Percentiles rank a stretch among this genome's conserved stretches.
phyloP scores from a whole-genome alignment of 1,140 invertebrate genomes.

The Radopholus similis region DNA sequence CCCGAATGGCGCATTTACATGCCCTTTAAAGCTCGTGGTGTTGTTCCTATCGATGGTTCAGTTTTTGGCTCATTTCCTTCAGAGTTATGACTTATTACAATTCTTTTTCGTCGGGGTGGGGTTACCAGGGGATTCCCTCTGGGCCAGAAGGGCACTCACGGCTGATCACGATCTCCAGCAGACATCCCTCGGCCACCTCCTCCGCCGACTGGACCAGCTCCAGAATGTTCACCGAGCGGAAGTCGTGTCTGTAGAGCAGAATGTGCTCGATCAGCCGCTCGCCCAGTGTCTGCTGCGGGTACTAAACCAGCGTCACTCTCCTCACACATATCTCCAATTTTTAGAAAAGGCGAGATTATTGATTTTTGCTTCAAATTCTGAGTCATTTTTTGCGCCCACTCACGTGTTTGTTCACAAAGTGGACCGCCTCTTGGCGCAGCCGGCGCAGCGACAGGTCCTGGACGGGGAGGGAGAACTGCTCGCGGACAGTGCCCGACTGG shows the following conservation, averaged over 20 bases:
- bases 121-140: no score
- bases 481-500: slow-evolving; percentile 17
- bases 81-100: no score
- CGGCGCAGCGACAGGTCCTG: slow-evolving; percentile 42
- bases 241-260: slow-evolving; percentile 56
- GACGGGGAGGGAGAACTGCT: background rate
- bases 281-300: slow-evolving; percentile 37
- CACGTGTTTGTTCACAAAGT: slow-evolving; percentile 46
- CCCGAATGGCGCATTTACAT: no score
- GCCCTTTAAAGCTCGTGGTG: no score
- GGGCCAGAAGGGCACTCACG: no score
- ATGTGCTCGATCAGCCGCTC: slow-evolving; percentile 46
- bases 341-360: background rate
- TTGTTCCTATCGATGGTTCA: no score
- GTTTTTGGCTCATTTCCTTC: no score
- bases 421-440: slow-evolving; percentile 42
- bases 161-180: slow-evolving; percentile 56
- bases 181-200: slow-evolving; percentile 51
- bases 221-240: slow-evolving; percentile 58
- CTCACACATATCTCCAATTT: background rate
- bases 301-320: slow-evolving; percentile 27
- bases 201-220: slow-evolving; percentile 46
- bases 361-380: background rate
- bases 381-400: slow-evolving; percentile 10
- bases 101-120: no score